Evolutionary conservation across 2,797 vertebrate genomes (phyloP), one percentile per base, ranked within the genome.

Genomic region (Scarus forsteni): DNA sequence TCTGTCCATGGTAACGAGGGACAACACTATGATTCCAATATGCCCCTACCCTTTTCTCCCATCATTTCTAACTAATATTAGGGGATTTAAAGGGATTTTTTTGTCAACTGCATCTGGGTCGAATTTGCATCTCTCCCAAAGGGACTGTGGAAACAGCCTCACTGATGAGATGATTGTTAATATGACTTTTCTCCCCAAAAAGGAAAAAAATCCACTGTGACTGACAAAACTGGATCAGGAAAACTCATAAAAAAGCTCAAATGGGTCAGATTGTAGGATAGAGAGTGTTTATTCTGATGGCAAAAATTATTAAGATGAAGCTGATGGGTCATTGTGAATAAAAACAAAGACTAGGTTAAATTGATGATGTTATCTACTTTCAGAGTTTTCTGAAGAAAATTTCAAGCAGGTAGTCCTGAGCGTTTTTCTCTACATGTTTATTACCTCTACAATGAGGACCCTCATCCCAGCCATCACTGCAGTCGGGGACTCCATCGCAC

Each of bases 401-500:
- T 18, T 0, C 42, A 36, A 53, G 13, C 15, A 7, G 64, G 8
- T 27, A 27, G 27, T 52, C 49, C 48, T 16, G 70, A 9, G 45
- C 45, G 16, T 48, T 1, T 8, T 13, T 50, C 49, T 6, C 4
- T 52, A n/a, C n/a, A 35, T 19, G 68, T 59, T 55, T 36, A 39
- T 72, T 95, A 99, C 97, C 96, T 94, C 95, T 93, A 81, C 98
- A 99, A 84, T 98, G 96, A 0, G 96, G 77, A 0, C 98, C 98
- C 89, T 99, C 97, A 0, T 98, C 98, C 0, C 96, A 97, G 71
- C 96, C 96, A 0, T 99, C 96, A 0, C 90, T 60, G 85, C 98
- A 99, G 92, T 99, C 97, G 0, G 93, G 93, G 52, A 95, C 81
- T 0, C 96, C 96, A 0, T 99, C 95, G 74, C 98, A 99, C 60